These are phyloP conservation scores for Apamea monoglypha DNA, from an alignment of 2,888 invertebrate species.

Conservation along the genomic window DNA sequence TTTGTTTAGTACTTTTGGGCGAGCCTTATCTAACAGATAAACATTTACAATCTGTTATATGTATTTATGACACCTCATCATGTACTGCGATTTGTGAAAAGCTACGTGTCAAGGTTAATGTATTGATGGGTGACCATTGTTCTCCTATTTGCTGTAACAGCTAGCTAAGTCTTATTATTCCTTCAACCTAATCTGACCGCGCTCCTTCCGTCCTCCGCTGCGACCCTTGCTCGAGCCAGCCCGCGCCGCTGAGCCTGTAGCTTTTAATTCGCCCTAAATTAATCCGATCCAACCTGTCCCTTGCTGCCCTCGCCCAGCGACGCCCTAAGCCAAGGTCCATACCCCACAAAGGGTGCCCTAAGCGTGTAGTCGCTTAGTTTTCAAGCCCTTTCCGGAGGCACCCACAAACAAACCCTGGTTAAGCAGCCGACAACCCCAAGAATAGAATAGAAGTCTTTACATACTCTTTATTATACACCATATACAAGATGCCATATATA, in stretches of 20 bases:
- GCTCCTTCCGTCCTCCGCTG: too few species aligned
- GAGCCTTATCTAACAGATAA: slow-evolving; percentile 21
- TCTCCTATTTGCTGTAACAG: neutral
- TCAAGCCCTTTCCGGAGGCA: too few species aligned
- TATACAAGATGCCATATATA: too few species aligned
- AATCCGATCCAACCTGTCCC: neutral
- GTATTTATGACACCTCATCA: neutral
- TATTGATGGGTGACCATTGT: neutral
- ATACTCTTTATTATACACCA: too few species aligned
- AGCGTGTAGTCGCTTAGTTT: too few species aligned
- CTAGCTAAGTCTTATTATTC: neutral
- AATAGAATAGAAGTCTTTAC: too few species aligned
- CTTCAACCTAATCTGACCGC: too few species aligned
- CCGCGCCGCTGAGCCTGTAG: neutral
- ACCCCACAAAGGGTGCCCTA: too few species aligned
- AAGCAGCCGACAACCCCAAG: too few species aligned
- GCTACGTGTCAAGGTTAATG: neutral
- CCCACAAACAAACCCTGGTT: too few species aligned
- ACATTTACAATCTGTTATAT: slow-evolving; percentile 1
- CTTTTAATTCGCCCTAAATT: neutral
- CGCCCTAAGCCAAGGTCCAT: too few species aligned
- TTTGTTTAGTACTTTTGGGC: slow-evolving; percentile 4
- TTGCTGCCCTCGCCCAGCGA: neutral
- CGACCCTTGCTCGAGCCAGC: neutral
- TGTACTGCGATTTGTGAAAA: neutral